A percentile compares a stretch with the other conserved stretches of the same genome.
These are phyloP conservation scores for Helicolenus hilgendorfi DNA, from an alignment of 2,797 vertebrate genomes.

Conservation along the genomic window DNA sequence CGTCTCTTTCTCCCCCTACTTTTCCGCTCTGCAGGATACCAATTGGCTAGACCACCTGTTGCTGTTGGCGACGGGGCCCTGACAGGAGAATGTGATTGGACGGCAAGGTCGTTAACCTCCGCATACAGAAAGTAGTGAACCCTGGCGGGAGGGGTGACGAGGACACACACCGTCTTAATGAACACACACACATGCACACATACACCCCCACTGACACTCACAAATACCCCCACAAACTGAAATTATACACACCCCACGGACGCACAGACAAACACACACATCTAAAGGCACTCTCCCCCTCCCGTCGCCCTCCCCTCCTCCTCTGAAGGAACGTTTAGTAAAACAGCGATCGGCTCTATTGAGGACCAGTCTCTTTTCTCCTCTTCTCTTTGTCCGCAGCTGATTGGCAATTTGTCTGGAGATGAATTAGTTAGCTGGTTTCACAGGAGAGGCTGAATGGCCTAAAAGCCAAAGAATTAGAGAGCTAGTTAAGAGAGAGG, in stretches of 20 bases:
- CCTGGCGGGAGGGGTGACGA: conserved; percentile 72
- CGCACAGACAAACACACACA: conserved; percentile 68
- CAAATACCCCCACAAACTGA: conserved; percentile 65
- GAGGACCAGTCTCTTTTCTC: conserved; percentile 80
- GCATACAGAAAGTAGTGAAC: conserved; percentile 78
- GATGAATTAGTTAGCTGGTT: conserved; percentile 87
- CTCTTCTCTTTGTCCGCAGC: conserved; percentile 79
- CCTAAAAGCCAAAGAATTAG: conserved; percentile 78
- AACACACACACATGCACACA: conserved; percentile 60
- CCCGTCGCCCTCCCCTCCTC: conserved; percentile 31
- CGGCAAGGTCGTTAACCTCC: conserved; percentile 84
- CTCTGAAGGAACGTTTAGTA: conserved; percentile 82
- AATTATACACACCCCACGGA: conserved; percentile 67
- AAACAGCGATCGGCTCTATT: conserved; percentile 84
- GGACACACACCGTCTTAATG: conserved; percentile 74
- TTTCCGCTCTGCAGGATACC: conserved; percentile 83
- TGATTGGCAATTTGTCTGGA: conserved; percentile 90
- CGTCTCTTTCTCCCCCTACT: conserved; percentile 66
- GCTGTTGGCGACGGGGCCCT: conserved; percentile 83
- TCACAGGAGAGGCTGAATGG: conserved; percentile 79
- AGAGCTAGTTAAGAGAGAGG: conserved; percentile 75
- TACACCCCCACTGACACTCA: conserved; percentile 59
- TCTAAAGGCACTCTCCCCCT: conserved; percentile 51
- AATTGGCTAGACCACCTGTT: conserved; percentile 88
- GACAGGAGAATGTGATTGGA: conserved; percentile 89